Percentiles rank a stretch among this genome's conserved stretches.
These are phyloP conservation scores for Atta cephalotes DNA, from an alignment of 1,140 invertebrate genomes.

Conservation along the genomic window DNA sequence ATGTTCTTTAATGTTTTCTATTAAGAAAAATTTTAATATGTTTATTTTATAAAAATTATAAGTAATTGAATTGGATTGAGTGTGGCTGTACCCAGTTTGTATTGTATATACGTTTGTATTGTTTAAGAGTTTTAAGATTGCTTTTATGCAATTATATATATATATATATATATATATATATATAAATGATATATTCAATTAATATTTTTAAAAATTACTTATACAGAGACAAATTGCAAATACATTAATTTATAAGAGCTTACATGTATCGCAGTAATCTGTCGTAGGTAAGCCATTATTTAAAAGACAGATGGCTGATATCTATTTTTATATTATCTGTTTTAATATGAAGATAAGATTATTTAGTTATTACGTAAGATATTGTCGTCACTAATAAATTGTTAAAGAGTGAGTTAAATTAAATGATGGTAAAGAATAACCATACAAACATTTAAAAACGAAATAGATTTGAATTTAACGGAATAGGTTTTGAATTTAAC, in stretches of 20 bases:
- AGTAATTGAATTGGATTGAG: too few species aligned
- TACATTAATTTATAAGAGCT: background rate
- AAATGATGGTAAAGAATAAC: conserved; percentile 8
- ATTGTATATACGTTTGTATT: too few species aligned
- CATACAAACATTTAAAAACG: conserved; percentile 44
- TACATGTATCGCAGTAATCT: background rate
- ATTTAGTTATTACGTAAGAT: background rate
- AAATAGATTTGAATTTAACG: conserved; percentile 8
- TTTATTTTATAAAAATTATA: too few species aligned
- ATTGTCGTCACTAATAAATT: conserved; percentile 17
- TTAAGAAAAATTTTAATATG: too few species aligned
- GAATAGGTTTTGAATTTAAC: conserved; percentile 19
- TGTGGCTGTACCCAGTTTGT: too few species aligned
- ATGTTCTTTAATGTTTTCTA: too few species aligned
- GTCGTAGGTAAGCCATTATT: background rate
- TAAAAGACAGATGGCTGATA: background rate
- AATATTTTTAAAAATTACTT: background rate
- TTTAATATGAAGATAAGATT: background rate
- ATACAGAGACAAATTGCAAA: background rate
- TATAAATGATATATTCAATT: too few species aligned
- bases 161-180: too few species aligned
- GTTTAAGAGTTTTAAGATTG: too few species aligned
- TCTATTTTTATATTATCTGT: background rate
- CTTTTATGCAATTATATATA: too few species aligned
- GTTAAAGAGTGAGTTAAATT: background rate